A percentile compares a stretch with the other conserved stretches of the same genome.
Conservation (phyloP, 2,888 invertebrate species). For the Platycnemis pennipes region DNA sequence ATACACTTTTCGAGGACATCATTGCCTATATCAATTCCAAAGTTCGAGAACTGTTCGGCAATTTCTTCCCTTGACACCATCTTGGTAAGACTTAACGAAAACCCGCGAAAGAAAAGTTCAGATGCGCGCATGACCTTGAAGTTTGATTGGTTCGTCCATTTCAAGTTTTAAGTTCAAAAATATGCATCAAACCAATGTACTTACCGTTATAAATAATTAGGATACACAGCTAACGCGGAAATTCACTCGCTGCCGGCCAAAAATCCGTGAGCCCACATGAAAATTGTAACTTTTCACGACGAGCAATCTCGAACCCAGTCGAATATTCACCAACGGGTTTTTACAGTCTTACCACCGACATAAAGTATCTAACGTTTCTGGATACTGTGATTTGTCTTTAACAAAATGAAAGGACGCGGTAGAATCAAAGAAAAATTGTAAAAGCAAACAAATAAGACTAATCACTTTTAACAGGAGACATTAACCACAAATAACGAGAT, state of each 20-base stretch:
- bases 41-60: constrained; percentile 45
- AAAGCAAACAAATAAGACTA: too few relatives aligned
- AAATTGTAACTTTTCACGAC: neutral
- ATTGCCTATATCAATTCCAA: constrained; percentile 15
- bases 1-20: constrained; percentile 52
- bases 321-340: neutral
- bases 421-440: neutral
- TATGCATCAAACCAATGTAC: neutral
- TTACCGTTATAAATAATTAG: neutral
- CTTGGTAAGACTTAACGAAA: constrained; percentile 65
- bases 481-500: neutral
- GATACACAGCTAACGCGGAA: neutral
- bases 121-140: constrained; percentile 69
- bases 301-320: constrained; percentile 43
- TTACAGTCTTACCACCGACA: neutral
- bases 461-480: too few relatives aligned
- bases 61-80: constrained; percentile 66
- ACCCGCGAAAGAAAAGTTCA: constrained; percentile 68
- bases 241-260: neutral
- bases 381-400: too few relatives aligned
- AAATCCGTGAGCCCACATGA: neutral
- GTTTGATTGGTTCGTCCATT: constrained; percentile 53
- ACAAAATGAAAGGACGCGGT: neutral
- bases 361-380: too few relatives aligned
- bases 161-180: neutral